A percentile compares a stretch with the other conserved stretches of the same genome.
phyloP scores from a whole-genome alignment of 2,888 invertebrate species.

The Horisme vitalbata region DNA sequence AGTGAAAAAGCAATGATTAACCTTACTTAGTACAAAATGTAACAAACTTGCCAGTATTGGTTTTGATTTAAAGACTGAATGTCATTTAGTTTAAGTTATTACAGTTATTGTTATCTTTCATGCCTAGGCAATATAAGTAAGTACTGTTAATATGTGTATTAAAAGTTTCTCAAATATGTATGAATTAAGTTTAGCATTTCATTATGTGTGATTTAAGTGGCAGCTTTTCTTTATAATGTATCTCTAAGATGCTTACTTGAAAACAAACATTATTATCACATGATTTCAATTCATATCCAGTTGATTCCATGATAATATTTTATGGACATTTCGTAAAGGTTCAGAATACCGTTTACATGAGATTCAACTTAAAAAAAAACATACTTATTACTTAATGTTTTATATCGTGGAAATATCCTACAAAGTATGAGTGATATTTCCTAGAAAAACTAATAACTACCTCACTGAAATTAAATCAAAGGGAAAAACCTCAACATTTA shows the following conservation, averaged over 20 bases:
- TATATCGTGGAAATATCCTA: no score
- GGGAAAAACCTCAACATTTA: neutral
- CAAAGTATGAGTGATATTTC: no score
- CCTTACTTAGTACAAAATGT: constrained; percentile 80
- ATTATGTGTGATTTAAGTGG: constrained; percentile 53
- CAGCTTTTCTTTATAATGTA: constrained; percentile 45
- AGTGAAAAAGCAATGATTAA: constrained; percentile 67
- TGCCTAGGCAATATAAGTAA: constrained; percentile 49
- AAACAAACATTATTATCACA: no score
- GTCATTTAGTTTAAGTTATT: constrained; percentile 69
- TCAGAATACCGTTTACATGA: no score
- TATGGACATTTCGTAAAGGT: no score
- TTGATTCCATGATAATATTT: no score
- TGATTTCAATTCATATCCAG: no score
- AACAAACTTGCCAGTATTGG: constrained; percentile 83
- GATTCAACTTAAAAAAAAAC: no score
- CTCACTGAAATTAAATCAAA: constrained; percentile 12
- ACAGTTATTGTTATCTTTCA: constrained; percentile 63
- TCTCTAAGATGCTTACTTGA: no score
- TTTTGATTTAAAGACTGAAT: constrained; percentile 81
- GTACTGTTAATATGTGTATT: constrained; percentile 30
- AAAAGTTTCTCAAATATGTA: constrained; percentile 24
- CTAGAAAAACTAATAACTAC: constrained; percentile 17
- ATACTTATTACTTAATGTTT: no score
- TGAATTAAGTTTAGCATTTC: constrained; percentile 17